A percentile compares a stretch with the other conserved stretches of the same genome.
phyloP scores from a whole-genome alignment of 2,888 invertebrate genomes.

The Drosophila quinaria region DNA sequence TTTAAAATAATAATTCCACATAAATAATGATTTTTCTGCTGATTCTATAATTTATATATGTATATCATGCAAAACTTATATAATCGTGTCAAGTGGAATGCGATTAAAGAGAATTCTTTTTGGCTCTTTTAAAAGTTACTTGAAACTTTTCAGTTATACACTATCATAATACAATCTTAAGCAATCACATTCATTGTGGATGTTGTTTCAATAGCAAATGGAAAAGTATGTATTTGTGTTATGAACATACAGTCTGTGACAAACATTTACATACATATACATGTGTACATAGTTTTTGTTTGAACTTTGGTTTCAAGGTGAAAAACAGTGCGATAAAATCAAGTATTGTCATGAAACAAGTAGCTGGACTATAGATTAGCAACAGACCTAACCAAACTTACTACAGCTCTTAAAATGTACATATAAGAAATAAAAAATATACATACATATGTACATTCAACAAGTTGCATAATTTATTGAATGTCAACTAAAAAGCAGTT shows the following conservation, averaged over 20 bases:
- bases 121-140: constrained; percentile 12
- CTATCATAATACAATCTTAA: constrained; percentile 59
- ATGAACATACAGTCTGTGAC: constrained; percentile 16
- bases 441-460: constrained; percentile 5
- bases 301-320: constrained; percentile 71
- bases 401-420: neutral
- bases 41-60: constrained; percentile 36
- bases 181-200: constrained; percentile 46
- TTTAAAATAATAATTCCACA: constrained; percentile 1
- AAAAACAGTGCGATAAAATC: constrained; percentile 66
- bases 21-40: constrained; percentile 14
- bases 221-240: constrained; percentile 8
- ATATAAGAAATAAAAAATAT: neutral
- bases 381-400: constrained; percentile 33
- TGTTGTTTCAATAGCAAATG: constrained; percentile 15
- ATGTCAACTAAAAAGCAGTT: neutral
- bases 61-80: constrained; percentile 55
- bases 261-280: constrained; percentile 8
- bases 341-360: constrained; percentile 28
- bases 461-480: constrained; percentile 29
- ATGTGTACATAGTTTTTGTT: constrained; percentile 28
- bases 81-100: constrained; percentile 54
- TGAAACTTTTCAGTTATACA: constrained; percentile 27
- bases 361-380: constrained; percentile 37
- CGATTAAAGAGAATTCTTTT: constrained; percentile 26